phyloP scores from a whole-genome alignment of 2,113 vertebrate species.

The Hucho hucho region DNA sequence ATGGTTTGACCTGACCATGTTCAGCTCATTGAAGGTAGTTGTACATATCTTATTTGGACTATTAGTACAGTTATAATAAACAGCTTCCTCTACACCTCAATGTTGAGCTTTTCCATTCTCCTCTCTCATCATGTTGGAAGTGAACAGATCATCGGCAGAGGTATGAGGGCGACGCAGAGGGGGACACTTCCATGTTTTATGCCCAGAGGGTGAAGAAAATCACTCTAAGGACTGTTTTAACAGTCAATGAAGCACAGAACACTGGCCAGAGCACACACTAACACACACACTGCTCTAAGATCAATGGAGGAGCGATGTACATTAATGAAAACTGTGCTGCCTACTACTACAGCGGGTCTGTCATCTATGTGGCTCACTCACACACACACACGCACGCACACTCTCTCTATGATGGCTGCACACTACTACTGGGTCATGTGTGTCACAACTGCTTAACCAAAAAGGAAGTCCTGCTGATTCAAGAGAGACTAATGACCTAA shows the following conservation, averaged over 20 bases:
- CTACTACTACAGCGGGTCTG: too few species aligned
- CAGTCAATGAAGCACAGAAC: background rate
- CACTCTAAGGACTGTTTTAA: constrained; percentile 1
- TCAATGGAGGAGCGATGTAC: constrained; percentile 15
- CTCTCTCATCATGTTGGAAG: background rate
- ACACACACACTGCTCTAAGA: constrained; percentile 11
- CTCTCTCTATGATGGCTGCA: too few species aligned
- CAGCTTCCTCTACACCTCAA: background rate
- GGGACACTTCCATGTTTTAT: background rate
- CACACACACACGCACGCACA: too few species aligned
- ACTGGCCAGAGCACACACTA: background rate
- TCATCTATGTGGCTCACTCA: too few species aligned
- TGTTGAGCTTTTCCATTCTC: background rate
- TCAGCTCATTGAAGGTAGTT: too few species aligned
- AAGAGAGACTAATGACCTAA: too few species aligned
- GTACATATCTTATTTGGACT: background rate
- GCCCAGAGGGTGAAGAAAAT: background rate
- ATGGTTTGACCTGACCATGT: too few species aligned
- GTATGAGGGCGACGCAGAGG: background rate
- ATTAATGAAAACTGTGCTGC: constrained; percentile 17
- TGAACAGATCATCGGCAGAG: background rate
- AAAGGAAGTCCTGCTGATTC: too few species aligned
- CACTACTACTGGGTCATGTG: too few species aligned
- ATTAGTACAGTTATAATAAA: background rate
- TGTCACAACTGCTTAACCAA: too few species aligned